Conservation (phyloP, 2,113 vertebrate species). For the Harpagus bidentatus region DNA sequence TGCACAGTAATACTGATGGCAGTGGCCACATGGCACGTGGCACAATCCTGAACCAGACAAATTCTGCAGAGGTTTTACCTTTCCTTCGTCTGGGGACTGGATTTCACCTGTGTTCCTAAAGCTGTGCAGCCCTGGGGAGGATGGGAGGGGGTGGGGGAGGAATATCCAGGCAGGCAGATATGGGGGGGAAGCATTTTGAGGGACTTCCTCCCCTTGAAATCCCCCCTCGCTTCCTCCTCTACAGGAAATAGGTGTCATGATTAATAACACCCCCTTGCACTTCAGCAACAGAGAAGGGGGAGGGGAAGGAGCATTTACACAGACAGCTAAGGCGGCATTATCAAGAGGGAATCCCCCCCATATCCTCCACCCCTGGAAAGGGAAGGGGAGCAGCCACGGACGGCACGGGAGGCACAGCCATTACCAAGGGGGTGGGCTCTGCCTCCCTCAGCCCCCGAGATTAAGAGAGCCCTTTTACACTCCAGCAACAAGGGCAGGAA, state of each 20-base stretch:
- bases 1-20: too few relatives aligned
- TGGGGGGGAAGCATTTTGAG: slow-evolving; percentile 40
- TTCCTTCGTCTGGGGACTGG: too few relatives aligned
- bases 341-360: slow-evolving; percentile 45
- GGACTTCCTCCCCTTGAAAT: slow-evolving; percentile 62
- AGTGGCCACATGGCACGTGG: too few relatives aligned
- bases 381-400: slow-evolving; percentile 1
- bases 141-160: too few relatives aligned
- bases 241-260: slow-evolving; percentile 70
- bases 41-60: too few relatives aligned
- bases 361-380: slow-evolving; percentile 17
- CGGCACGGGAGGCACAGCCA: not conserved
- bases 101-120: too few relatives aligned
- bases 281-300: slow-evolving; percentile 54
- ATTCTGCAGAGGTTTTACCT: too few relatives aligned
- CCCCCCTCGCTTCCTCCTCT: slow-evolving; percentile 67
- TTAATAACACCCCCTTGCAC: slow-evolving; percentile 81
- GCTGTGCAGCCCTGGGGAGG: too few relatives aligned
- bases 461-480: not conserved
- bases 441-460: not conserved
- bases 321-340: slow-evolving; percentile 58
- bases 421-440: slow-evolving; percentile 15
- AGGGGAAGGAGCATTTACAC: slow-evolving; percentile 50
- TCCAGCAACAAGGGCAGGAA: slow-evolving; percentile 39
- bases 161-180: slow-evolving; percentile 1